A percentile compares a stretch with the other conserved stretches of the same genome.
phyloP scores from a whole-genome alignment of 2,888 invertebrate species.

The Andrena bicolor region DNA sequence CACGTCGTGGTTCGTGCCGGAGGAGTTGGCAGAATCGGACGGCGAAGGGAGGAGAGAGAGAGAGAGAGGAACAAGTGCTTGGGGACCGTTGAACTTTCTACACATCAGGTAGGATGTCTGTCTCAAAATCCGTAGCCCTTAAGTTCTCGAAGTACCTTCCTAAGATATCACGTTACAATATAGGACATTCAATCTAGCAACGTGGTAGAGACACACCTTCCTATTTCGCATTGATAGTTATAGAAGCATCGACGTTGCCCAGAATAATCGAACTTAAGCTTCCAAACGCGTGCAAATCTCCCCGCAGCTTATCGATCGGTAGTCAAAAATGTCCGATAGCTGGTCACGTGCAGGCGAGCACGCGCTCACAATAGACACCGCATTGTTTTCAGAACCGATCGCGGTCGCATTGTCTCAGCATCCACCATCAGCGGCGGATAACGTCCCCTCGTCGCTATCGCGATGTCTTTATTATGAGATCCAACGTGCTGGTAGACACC shows the following conservation, averaged over 20 bases:
- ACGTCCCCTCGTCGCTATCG: constrained; percentile 43
- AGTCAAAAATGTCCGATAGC: constrained; percentile 33
- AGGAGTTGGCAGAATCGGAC: constrained; percentile 7
- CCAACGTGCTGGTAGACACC: constrained; percentile 17
- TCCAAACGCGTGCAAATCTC: constrained; percentile 6
- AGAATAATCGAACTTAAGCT: background rate
- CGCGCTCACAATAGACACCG: constrained; percentile 43
- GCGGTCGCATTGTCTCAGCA: constrained; percentile 44
- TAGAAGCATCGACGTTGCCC: too few relatives aligned
- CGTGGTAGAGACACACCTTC: too few relatives aligned
- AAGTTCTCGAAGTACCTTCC: too few relatives aligned
- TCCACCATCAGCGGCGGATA: constrained; percentile 35
- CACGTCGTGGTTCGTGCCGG: constrained; percentile 34
- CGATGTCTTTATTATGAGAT: constrained; percentile 60
- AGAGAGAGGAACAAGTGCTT: background rate
- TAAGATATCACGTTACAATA: too few relatives aligned
- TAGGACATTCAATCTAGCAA: too few relatives aligned
- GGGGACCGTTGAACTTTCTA: background rate
- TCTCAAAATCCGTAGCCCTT: too few relatives aligned
- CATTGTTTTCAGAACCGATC: constrained; percentile 63
- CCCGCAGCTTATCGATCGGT: constrained; percentile 37
- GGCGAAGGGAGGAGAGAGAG: constrained; percentile 1
- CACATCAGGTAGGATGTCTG: constrained; percentile 2
- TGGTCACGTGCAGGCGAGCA: constrained; percentile 30
- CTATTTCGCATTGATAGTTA: too few relatives aligned